A percentile compares a stretch with the other conserved stretches of the same genome.
phyloP scores from a whole-genome alignment of 2,113 vertebrate genomes.

The Xiphorhynchus elegans region DNA sequence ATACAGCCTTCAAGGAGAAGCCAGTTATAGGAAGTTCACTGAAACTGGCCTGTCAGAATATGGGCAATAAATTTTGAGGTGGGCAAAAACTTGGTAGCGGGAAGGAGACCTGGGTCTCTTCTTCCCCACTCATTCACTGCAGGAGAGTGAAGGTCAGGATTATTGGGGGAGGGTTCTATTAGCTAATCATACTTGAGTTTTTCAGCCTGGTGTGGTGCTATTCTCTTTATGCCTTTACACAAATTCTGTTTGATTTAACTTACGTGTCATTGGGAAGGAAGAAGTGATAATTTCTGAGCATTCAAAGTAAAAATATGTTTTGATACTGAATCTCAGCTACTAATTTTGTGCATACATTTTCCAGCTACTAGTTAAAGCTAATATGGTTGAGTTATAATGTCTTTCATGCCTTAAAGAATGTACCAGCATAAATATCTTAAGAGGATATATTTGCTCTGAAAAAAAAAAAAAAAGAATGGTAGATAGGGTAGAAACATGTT shows the following conservation, averaged over 20 bases:
- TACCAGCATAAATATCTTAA: not conserved
- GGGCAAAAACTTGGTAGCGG: not conserved
- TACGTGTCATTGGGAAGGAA: not conserved
- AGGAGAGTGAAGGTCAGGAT: not conserved
- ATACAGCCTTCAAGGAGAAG: not conserved
- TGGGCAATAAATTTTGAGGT: not conserved
- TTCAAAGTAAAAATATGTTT: not conserved
- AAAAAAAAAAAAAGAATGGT: not conserved
- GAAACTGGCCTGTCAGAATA: not conserved
- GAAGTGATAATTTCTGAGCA: not conserved
- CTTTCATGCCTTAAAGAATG: not conserved
- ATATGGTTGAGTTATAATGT: not conserved
- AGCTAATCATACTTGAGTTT: not conserved
- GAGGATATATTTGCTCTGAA: not conserved
- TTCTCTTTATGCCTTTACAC: not conserved
- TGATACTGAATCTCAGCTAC: not conserved
- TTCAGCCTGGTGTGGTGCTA: not conserved
- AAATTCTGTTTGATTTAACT: not conserved
- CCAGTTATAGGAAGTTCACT: not conserved
- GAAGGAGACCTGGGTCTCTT: not conserved
- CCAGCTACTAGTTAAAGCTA: not conserved
- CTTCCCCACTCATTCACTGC: not conserved
- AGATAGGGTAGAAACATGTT: not conserved
- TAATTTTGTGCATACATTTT: not conserved
- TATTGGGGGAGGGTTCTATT: not conserved